Base-by-base conservation (phyloP, 2,888 invertebrate species). In the Amphipoea lucens region DNA sequence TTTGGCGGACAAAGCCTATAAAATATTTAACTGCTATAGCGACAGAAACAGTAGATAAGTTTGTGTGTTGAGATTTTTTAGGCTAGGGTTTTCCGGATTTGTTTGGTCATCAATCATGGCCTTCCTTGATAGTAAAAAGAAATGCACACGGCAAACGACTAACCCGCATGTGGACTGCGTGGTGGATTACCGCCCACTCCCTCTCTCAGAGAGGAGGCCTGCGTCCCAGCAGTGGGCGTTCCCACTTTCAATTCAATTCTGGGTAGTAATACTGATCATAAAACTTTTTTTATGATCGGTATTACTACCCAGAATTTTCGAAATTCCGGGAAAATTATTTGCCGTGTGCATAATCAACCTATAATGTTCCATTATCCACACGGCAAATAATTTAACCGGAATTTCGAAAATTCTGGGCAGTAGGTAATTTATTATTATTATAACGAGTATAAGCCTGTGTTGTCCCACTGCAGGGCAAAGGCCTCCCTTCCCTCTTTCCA, bases 11-110 rank as follows among this genome's bases (percentile, higher is more conserved):
- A 92, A 90, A 90, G 89, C 85, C 91, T 89, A 92, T 95, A 93
- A 95, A 95, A 95, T 95, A 94, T 94, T 94, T 93, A 94, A 92
- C 92, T 90, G 90, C 89, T 88, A 88, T 86, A 83, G 90, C 82
- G 89, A 90, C 87, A 86, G 1, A 62, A 63, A 63, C 63, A 17
- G 45, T 83, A 69, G 60, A 67, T 66, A 42, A 7, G 70, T 81
- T 76, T 78, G 70, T 78, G 20, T 63, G 45, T 12, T 51, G 29
- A 40, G 14, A 29, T 66, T 29, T 42, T 40, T 68, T 63, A 17
- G 29, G 2, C 5, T 63, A 1, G 2, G 20, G 20, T 1, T 29
- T 65, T 9, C 36, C 9, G 17, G 2, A 29, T 42, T 36, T 63
- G 7, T 63, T 63, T 63, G 4, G 9, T 40, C 20, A 20, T 36